Conservation (phyloP, 1,140 invertebrate genomes). For the Calephelis virginiensis region DNA sequence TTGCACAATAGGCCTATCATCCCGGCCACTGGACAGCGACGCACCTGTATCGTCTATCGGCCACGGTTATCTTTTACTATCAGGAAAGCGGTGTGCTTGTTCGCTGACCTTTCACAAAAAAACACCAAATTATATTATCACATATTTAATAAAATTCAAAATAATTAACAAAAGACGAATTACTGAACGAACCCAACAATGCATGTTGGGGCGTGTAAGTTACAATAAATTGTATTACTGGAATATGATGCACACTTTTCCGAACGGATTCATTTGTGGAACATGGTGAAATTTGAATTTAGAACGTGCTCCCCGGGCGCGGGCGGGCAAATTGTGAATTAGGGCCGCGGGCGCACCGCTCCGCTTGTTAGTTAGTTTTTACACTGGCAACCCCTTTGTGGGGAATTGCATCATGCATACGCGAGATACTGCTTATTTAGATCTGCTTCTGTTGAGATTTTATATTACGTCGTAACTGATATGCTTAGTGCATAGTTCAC, state of each 20-base stretch:
- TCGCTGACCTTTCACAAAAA: too few relatives aligned
- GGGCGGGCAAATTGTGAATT: constrained; percentile 61
- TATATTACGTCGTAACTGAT: constrained; percentile 2
- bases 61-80: too few relatives aligned
- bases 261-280: constrained; percentile 53
- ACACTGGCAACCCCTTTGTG: constrained; percentile 59
- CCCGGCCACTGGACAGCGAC: too few relatives aligned
- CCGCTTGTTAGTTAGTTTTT: constrained; percentile 72
- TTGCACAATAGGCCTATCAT: too few relatives aligned
- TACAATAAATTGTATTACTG: constrained; percentile 25
- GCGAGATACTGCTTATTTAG: constrained; percentile 37
- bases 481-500: not conserved
- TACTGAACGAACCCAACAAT: not conserved
- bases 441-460: constrained; percentile 34
- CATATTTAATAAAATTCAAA: not conserved
- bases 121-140: too few relatives aligned
- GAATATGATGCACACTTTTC: constrained; percentile 44
- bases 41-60: too few relatives aligned
- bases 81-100: too few relatives aligned
- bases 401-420: constrained; percentile 56
- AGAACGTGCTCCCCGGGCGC: constrained; percentile 44
- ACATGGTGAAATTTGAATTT: constrained; percentile 58
- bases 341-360: constrained; percentile 49
- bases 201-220: not conserved
- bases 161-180: not conserved